Conservation (phyloP, 2,888 invertebrate species). For the Pseudanteris insignis region DNA sequence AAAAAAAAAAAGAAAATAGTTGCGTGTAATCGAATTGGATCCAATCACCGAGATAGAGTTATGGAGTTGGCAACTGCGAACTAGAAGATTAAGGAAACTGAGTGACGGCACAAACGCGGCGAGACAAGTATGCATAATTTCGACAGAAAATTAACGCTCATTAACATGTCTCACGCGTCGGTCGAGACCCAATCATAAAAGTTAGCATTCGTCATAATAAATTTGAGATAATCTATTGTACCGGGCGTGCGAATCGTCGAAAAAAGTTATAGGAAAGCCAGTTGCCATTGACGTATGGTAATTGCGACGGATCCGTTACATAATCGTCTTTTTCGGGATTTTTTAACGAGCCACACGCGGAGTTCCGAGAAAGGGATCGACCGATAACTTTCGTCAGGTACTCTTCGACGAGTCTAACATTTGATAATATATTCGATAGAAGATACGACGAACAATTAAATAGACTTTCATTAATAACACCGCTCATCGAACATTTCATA, state of each 20-base stretch:
- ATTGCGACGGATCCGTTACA: slow-evolving; percentile 13
- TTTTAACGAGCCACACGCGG: slow-evolving; percentile 8
- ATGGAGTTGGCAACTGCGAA: no score
- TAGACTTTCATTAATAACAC: slow-evolving; percentile 17
- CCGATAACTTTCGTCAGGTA: slow-evolving; percentile 2
- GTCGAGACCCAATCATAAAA: slow-evolving; percentile 11
- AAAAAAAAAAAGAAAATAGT: no score
- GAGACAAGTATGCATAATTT: slow-evolving; percentile 20
- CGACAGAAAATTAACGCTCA: slow-evolving; percentile 14
- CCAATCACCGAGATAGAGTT: no score
- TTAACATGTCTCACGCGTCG: slow-evolving; percentile 22
- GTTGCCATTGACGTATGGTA: slow-evolving; percentile 20
- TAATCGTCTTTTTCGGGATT: slow-evolving; percentile 12
- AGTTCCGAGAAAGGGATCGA: slow-evolving; percentile 9
- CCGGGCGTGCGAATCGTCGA: slow-evolving; percentile 1
- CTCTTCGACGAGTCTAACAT: slow-evolving; percentile 10
- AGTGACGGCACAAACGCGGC: background rate
- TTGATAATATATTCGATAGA: slow-evolving; percentile 1
- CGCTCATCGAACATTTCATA: slow-evolving; percentile 12
- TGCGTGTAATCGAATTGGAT: no score
- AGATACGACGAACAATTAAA: slow-evolving; percentile 12
- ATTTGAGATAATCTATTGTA: slow-evolving; percentile 23
- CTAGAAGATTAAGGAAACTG: no score
- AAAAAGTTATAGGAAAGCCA: slow-evolving; percentile 1
- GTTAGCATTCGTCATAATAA: slow-evolving; percentile 28